Conservation (phyloP, 2,888 invertebrate genomes). For the Celastrina argiolus region DNA sequence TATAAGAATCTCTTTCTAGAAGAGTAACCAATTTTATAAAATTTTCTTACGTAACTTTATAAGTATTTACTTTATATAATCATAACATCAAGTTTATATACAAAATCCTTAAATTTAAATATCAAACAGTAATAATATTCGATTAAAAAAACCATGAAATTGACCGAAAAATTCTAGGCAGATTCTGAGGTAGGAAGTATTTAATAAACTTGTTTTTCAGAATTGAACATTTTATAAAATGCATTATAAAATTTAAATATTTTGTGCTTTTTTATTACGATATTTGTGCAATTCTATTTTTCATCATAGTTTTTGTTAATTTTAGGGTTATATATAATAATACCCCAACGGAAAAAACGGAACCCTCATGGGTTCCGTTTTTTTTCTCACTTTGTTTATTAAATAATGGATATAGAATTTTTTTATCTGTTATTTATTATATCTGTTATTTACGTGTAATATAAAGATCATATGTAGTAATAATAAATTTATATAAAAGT, state of each 20-base stretch:
- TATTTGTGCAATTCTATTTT: not conserved
- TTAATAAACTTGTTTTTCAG: too few relatives aligned
- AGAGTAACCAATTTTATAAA: not conserved
- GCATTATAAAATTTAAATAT: too few relatives aligned
- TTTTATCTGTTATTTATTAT: too few relatives aligned
- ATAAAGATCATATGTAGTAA: too few relatives aligned
- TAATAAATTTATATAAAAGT: not conserved
- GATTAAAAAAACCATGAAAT: not conserved
- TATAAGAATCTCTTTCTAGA: not conserved
- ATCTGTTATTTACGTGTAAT: too few relatives aligned
- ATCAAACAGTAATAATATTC: not conserved
- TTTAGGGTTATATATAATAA: too few relatives aligned
- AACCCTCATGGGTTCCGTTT: too few relatives aligned
- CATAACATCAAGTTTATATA: not conserved
- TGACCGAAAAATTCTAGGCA: not conserved
- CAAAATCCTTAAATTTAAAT: not conserved
- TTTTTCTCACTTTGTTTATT: too few relatives aligned
- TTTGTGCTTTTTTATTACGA: not conserved
- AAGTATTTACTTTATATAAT: not conserved
- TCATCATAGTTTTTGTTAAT: not conserved
- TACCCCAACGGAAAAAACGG: too few relatives aligned
- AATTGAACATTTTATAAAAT: too few relatives aligned
- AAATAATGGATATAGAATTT: too few relatives aligned
- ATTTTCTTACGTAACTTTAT: not conserved
- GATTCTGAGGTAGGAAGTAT: too few relatives aligned